These are phyloP conservation scores for Phataginus tetradactyla DNA, from an alignment of 2,797 vertebrate genomes.

Conservation along the genomic window DNA sequence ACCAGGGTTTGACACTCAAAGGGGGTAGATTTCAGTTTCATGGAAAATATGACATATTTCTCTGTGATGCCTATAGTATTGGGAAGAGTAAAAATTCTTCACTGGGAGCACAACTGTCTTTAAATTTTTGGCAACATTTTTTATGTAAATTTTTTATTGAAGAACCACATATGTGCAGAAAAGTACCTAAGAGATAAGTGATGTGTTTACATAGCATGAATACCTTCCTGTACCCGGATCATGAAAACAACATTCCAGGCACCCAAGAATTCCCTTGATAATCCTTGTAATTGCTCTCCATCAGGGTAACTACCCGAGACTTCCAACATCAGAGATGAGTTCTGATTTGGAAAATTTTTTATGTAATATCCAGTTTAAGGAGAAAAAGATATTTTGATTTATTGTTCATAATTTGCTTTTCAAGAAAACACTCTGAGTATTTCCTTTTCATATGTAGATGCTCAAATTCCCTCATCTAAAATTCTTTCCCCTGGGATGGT, in stretches of 20 bases:
- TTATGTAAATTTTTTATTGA: background rate
- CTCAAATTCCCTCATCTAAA: background rate
- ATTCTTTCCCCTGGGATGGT: background rate
- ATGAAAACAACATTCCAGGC: background rate
- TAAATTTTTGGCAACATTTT: conserved; percentile 36
- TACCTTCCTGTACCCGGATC: background rate
- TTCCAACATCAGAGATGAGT: conserved; percentile 27
- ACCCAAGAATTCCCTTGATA: background rate
- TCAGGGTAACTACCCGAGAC: background rate
- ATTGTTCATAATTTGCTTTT: conserved; percentile 61
- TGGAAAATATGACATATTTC: background rate
- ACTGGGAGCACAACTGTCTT: conserved; percentile 60
- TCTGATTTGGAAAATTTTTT: conserved; percentile 20
- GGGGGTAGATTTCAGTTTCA: background rate
- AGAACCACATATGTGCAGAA: background rate
- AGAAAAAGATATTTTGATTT: conserved; percentile 41
- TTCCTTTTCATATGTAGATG: background rate
- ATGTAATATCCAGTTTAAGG: background rate
- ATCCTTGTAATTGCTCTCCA: background rate
- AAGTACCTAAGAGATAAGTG: background rate
- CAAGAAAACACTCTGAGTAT: conserved; percentile 23
- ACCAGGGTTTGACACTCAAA: background rate
- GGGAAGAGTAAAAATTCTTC: conserved; percentile 49
- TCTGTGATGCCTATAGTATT: background rate
- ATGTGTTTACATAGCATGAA: background rate